Evolutionary conservation across 2,797 vertebrate species (phyloP).

Genomic region (Potorous gilbertii): DNA sequence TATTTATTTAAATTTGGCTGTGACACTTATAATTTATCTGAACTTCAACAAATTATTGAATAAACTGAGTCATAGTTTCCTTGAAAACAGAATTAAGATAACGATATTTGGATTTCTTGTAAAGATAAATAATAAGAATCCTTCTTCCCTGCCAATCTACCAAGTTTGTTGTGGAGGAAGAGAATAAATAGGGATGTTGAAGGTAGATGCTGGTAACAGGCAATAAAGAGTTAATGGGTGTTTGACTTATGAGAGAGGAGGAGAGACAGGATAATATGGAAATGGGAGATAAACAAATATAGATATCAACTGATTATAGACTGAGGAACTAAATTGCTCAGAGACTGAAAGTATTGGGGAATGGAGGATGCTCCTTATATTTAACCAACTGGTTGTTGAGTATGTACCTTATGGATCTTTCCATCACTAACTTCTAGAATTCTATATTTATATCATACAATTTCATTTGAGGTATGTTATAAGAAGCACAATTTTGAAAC

Average conservation of each 20-base stretch:
- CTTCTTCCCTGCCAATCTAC: not conserved
- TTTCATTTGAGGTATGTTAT: not conserved
- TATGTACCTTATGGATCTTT: not conserved
- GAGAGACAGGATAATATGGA: not conserved
- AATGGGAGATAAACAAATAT: not conserved
- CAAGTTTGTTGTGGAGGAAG: not conserved
- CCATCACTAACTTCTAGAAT: not conserved
- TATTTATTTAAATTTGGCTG: not conserved
- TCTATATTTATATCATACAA: not conserved
- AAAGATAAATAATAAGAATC: not conserved
- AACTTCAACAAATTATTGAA: not conserved
- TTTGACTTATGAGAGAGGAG: not conserved
- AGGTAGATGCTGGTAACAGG: not conserved
- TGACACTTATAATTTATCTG: not conserved
- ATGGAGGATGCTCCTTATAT: not conserved
- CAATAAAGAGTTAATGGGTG: not conserved
- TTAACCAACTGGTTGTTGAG: not conserved
- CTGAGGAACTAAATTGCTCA: not conserved
- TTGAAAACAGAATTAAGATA: not conserved
- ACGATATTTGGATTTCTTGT: not conserved
- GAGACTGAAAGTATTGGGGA: not conserved
- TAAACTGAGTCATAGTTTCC: not conserved
- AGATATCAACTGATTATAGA: not conserved
- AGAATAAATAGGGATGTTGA: not conserved
- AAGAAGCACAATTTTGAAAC: not conserved